Percentiles rank a stretch among this genome's conserved stretches.
phyloP scores from a whole-genome alignment of 2,113 vertebrate species.

The Hystrix brachyura region DNA sequence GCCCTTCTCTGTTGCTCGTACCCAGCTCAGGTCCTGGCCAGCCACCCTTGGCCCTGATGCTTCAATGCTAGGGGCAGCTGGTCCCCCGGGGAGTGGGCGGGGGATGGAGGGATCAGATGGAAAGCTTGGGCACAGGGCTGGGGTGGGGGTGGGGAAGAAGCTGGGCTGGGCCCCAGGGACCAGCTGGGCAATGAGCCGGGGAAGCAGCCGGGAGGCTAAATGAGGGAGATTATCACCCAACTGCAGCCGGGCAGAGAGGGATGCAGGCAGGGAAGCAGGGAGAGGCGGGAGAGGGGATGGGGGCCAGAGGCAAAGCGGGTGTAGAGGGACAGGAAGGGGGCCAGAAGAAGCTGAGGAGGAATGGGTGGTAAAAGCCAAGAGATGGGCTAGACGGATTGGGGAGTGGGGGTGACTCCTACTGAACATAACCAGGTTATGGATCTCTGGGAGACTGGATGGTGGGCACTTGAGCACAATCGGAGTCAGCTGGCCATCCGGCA shows the following conservation, averaged over 20 bases:
- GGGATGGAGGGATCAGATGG: background rate
- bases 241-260: slow-evolving; percentile 84
- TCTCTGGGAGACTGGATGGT: slow-evolving; percentile 23
- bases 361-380: background rate
- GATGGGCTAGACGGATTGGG: background rate
- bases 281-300: slow-evolving; percentile 52
- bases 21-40: background rate
- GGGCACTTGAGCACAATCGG: slow-evolving; percentile 54
- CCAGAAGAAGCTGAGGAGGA: background rate
- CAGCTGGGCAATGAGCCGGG: slow-evolving; percentile 87
- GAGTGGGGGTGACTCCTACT: background rate
- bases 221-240: slow-evolving; percentile 87
- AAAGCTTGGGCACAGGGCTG: slow-evolving; percentile 69
- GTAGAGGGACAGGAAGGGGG: background rate
- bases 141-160: slow-evolving; percentile 82
- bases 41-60: background rate
- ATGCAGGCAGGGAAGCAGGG: slow-evolving; percentile 77
- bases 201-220: slow-evolving; percentile 86
- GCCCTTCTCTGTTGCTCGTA: background rate
- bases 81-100: slow-evolving; percentile 63
- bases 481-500: slow-evolving; percentile 66
- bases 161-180: slow-evolving; percentile 85
- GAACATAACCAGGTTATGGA: slow-evolving; percentile 25
- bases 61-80: slow-evolving; percentile 59
- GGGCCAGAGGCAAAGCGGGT: slow-evolving; percentile 58